These are phyloP conservation scores for Pristionchus fissidentatus DNA, from an alignment of 2,888 invertebrate genomes.

Conservation along the genomic window DNA sequence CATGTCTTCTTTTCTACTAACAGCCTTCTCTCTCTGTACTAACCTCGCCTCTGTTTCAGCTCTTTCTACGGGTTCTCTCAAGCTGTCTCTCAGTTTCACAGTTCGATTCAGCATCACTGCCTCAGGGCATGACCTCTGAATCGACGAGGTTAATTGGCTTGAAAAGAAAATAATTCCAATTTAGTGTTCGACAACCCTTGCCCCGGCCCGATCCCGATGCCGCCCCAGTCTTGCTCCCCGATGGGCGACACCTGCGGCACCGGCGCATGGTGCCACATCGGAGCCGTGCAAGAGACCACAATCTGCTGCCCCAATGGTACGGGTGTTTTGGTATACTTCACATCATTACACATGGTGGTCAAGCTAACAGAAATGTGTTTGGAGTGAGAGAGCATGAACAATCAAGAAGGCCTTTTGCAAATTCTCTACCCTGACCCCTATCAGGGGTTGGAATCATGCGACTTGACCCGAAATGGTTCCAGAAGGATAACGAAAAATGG, in stretches of 20 bases:
- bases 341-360: too few species aligned
- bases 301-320: constrained; percentile 72
- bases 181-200: constrained; percentile 73
- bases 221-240: constrained; percentile 61
- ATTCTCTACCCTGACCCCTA: too few species aligned
- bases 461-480: too few species aligned
- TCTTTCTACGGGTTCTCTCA: too few species aligned
- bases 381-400: too few species aligned
- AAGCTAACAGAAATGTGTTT: too few species aligned
- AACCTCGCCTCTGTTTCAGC: not conserved
- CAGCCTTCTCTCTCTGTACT: constrained; percentile 21
- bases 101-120: not conserved
- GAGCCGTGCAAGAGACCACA: constrained; percentile 66
- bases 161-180: constrained; percentile 28
- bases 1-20: constrained; percentile 35
- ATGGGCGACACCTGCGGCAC: constrained; percentile 59
- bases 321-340: too few species aligned
- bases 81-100: not conserved
- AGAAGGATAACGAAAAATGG: too few species aligned
- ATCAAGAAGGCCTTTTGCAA: too few species aligned
- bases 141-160: not conserved
- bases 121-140: not conserved
- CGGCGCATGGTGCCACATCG: constrained; percentile 72
- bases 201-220: constrained; percentile 62
- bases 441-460: too few species aligned